A percentile compares a stretch with the other conserved stretches of the same genome.
Conservation (phyloP, 2,888 invertebrate genomes). For the Phyllotreta cruciferae region DNA sequence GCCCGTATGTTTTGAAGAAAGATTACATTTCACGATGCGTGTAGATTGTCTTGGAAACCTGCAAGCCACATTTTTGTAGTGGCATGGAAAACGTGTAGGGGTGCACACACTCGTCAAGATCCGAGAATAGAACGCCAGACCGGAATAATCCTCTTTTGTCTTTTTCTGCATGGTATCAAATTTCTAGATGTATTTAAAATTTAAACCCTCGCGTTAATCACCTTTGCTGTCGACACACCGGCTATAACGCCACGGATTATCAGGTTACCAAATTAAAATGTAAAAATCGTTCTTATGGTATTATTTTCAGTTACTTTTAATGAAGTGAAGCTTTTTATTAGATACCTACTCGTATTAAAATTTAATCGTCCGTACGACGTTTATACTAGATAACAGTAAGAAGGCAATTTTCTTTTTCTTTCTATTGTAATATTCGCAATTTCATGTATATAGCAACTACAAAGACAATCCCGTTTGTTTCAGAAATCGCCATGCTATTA, state of each 20-base stretch:
- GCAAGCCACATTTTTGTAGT: neutral
- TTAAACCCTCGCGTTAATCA: constrained; percentile 22
- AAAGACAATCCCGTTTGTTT: constrained; percentile 50
- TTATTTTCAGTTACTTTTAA: neutral
- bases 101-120: constrained; percentile 4
- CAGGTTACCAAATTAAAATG: constrained; percentile 6
- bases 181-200: constrained; percentile 22
- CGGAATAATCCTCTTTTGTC: constrained; percentile 16
- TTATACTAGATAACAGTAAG: too few relatives aligned
- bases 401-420: neutral
- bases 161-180: constrained; percentile 21
- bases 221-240: constrained; percentile 6
- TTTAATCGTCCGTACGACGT: too few relatives aligned
- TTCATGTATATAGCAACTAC: neutral
- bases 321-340: neutral
- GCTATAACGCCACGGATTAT: constrained; percentile 16
- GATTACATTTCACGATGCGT: too few relatives aligned
- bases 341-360: too few relatives aligned
- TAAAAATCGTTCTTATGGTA: neutral
- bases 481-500: constrained; percentile 83
- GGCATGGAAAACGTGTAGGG: neutral
- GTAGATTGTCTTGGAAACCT: neutral
- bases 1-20: too few relatives aligned
- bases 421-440: neutral
- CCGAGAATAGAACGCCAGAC: constrained; percentile 14